Evolutionary conservation across 2,888 invertebrate genomes (phyloP).

Genomic region (Sphaerophoria taeniata): DNA sequence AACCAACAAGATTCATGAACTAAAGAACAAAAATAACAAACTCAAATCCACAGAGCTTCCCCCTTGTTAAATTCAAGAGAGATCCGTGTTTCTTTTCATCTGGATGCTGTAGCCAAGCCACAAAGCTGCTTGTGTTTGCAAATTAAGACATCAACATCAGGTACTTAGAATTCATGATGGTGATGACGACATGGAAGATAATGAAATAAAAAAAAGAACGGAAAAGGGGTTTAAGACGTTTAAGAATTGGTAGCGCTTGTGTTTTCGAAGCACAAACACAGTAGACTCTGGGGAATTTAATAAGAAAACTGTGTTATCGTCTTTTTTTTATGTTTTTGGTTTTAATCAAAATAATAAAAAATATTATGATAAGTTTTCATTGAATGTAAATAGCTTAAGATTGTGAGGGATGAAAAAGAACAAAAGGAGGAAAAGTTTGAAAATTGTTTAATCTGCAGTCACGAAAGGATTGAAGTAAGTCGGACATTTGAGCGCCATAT

Average conservation of each 20-base stretch:
- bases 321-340: neutral
- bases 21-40: neutral
- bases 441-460: no score
- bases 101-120: neutral
- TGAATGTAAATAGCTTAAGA: constrained; percentile 3
- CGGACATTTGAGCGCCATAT: no score
- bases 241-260: neutral
- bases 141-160: constrained; percentile 59
- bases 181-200: constrained; percentile 4
- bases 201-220: constrained; percentile 15
- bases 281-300: neutral
- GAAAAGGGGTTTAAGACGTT: constrained; percentile 22
- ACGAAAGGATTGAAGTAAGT: no score
- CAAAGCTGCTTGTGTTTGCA: constrained; percentile 56
- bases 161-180: constrained; percentile 39
- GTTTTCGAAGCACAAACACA: constrained; percentile 7
- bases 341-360: constrained; percentile 40
- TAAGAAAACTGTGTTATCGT: neutral
- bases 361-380: neutral
- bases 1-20: neutral
- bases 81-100: constrained; percentile 8
- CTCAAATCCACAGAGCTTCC: neutral
- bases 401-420: no score
- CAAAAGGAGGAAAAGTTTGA: no score
- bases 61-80: neutral